These are phyloP conservation scores for Azemiops feae DNA, from an alignment of 2,113 vertebrate species.

Conservation along the genomic window DNA sequence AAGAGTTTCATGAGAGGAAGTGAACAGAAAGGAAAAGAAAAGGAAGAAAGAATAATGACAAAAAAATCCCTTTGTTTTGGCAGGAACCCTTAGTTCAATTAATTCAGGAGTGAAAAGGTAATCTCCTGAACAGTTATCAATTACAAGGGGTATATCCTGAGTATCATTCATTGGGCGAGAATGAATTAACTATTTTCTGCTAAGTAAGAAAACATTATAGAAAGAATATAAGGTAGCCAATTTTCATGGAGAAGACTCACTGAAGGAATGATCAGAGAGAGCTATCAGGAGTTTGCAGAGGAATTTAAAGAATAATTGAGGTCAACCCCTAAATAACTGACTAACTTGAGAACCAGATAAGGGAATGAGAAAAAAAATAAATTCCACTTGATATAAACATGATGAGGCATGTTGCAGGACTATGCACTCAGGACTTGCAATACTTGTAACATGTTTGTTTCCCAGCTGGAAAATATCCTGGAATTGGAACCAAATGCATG, in stretches of 20 bases:
- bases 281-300: neutral
- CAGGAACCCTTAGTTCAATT: neutral
- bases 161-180: neutral
- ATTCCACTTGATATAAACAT: neutral
- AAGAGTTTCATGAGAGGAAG: neutral
- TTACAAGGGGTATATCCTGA: neutral
- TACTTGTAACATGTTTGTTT: neutral
- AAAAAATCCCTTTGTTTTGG: neutral
- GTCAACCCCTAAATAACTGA: neutral
- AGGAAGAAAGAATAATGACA: neutral
- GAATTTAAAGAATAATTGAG: neutral
- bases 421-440: neutral
- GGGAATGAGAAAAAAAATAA: neutral
- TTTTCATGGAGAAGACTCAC: neutral
- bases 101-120: neutral
- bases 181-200: neutral
- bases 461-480: neutral
- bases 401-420: neutral
- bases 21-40: neutral
- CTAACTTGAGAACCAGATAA: neutral
- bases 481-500: neutral
- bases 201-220: neutral
- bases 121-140: neutral
- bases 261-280: neutral
- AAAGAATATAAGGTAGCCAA: neutral